These are phyloP conservation scores for Meteorus sp. DNA, from an alignment of 1,140 invertebrate species.

Conservation along the genomic window DNA sequence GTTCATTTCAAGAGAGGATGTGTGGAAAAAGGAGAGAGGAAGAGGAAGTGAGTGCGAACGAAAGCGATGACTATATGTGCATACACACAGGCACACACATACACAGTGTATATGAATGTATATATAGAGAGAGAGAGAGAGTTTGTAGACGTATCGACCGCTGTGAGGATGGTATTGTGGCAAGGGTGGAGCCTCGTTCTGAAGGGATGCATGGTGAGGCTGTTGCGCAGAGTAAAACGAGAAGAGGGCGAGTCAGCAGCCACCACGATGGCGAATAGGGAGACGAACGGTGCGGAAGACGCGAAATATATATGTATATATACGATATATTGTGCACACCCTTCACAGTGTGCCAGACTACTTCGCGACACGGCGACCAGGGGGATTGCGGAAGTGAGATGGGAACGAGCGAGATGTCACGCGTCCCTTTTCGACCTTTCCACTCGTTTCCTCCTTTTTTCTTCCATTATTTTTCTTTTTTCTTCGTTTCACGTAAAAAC, in stretches of 20 bases:
- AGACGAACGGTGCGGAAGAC: conserved; percentile 18
- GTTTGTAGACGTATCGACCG: conserved; percentile 53
- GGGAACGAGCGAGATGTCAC: conserved; percentile 34
- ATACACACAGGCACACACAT: too few species aligned
- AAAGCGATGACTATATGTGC: too few species aligned
- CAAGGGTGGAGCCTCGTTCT: conserved; percentile 20
- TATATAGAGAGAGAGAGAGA: conserved; percentile 28
- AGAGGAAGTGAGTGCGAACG: too few species aligned
- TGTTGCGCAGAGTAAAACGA: conserved; percentile 11
- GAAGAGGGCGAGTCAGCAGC: conserved; percentile 5
- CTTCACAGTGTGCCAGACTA: conserved; percentile 43
- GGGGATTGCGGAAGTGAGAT: conserved; percentile 48
- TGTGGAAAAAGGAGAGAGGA: too few species aligned
- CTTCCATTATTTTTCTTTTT: conserved; percentile 10
- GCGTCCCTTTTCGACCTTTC: conserved; percentile 20
- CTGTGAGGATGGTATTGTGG: conserved; percentile 36
- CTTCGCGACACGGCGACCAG: conserved; percentile 37
- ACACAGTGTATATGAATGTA: too few species aligned
- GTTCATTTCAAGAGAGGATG: too few species aligned
- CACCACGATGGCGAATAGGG: conserved; percentile 14
- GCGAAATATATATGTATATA: too few species aligned
- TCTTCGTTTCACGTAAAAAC: conserved; percentile 1
- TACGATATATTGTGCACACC: conserved; percentile 39
- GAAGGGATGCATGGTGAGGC: conserved; percentile 15
- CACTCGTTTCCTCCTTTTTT: conserved; percentile 31